A percentile compares a stretch with the other conserved stretches of the same genome.
These are phyloP conservation scores for Tragelaphus eurycerus DNA, from an alignment of 2,797 vertebrate genomes.

Conservation along the genomic window DNA sequence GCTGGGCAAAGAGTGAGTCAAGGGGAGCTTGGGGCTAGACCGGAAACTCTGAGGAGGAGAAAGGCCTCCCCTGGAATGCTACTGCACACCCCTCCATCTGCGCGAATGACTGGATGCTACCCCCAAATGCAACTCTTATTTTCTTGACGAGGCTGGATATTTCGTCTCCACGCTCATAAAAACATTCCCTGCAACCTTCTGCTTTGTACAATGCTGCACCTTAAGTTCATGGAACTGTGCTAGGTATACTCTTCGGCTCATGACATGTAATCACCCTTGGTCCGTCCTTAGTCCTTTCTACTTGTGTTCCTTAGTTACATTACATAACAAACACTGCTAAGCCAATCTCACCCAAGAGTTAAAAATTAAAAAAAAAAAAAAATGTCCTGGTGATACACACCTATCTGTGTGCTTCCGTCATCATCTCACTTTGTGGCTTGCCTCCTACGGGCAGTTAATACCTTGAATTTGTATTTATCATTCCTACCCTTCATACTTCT, in stretches of 20 bases:
- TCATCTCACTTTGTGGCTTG: not conserved
- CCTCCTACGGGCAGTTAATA: not conserved
- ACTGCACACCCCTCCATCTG: not conserved
- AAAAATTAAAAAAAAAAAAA: not conserved
- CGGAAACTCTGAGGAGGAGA: not conserved
- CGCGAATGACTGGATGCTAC: fast-evolving
- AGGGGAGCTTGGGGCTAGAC: not conserved
- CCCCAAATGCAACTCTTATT: too few relatives aligned
- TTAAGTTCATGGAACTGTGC: not conserved
- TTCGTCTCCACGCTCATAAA: not conserved
- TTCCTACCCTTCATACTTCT: not conserved
- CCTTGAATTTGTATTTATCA: not conserved
- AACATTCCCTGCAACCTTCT: not conserved
- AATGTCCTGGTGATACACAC: not conserved
- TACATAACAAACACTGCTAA: not conserved
- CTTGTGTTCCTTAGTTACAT: not conserved
- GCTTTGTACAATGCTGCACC: not conserved
- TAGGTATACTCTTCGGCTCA: not conserved
- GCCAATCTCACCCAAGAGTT: not conserved
- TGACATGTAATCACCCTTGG: not conserved
- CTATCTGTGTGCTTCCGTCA: not conserved
- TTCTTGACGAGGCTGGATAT: not conserved
- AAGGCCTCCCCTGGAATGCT: not conserved
- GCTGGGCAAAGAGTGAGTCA: too few relatives aligned
- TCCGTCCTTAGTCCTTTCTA: not conserved